These are phyloP conservation scores for Campoplex capitator DNA, from an alignment of 2,888 invertebrate genomes.

Conservation along the genomic window DNA sequence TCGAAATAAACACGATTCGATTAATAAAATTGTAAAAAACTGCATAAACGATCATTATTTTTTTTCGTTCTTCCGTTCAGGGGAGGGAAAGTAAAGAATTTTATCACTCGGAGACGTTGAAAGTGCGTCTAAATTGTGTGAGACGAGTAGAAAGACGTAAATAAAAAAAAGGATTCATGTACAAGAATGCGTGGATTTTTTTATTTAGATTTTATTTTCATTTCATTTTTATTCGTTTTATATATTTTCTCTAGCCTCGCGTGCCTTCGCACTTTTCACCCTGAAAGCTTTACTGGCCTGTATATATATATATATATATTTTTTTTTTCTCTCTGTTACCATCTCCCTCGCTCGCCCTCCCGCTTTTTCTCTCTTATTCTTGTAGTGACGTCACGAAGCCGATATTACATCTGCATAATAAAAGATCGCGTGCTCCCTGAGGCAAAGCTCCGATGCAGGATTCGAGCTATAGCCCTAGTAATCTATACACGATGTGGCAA, in stretches of 20 bases:
- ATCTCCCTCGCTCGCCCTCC: slow-evolving; percentile 51
- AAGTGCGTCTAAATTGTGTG: slow-evolving; percentile 10
- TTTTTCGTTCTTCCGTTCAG: background rate
- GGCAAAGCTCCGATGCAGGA: slow-evolving; percentile 59
- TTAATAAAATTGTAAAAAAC: background rate
- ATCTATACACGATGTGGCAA: slow-evolving; percentile 43
- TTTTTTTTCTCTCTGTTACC: background rate
- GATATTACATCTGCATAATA: slow-evolving; percentile 82
- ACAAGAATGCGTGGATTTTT: slow-evolving; percentile 36
- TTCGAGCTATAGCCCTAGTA: slow-evolving; percentile 40
- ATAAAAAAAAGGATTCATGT: background rate
- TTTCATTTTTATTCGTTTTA: slow-evolving; percentile 17
- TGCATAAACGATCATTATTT: background rate
- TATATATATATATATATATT: background rate
- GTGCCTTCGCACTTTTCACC: slow-evolving; percentile 51
- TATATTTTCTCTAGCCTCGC: slow-evolving; percentile 52
- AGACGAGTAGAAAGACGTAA: background rate
- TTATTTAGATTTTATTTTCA: slow-evolving; percentile 34
- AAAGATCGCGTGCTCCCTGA: slow-evolving; percentile 76
- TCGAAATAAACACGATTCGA: background rate
- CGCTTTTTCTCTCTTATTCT: slow-evolving; percentile 36
- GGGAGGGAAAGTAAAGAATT: background rate
- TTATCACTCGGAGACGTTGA: slow-evolving; percentile 19
- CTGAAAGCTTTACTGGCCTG: slow-evolving; percentile 50
- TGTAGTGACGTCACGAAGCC: slow-evolving; percentile 73